These are phyloP conservation scores for Macquaria australasica DNA, from an alignment of 2,113 vertebrate genomes.

Conservation along the genomic window DNA sequence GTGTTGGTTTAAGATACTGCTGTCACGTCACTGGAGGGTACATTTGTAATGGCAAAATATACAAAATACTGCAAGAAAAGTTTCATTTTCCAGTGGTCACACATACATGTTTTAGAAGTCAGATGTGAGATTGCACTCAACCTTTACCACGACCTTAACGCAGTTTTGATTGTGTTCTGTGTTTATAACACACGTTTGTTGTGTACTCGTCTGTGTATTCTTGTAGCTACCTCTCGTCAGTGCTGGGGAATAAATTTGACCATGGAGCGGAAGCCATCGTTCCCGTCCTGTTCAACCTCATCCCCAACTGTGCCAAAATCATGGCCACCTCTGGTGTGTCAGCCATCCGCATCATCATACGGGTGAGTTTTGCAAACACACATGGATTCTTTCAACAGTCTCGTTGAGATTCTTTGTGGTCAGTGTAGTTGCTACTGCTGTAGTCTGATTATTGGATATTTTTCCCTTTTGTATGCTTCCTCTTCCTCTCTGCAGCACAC, in stretches of 20 bases:
- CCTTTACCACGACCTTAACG: not conserved
- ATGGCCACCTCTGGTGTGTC: conserved; percentile 96
- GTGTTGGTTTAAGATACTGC: conserved; percentile 67
- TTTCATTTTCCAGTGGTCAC: not conserved
- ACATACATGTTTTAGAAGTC: not conserved
- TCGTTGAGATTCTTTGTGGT: not conserved
- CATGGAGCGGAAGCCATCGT: conserved; percentile 97
- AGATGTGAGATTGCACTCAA: not conserved
- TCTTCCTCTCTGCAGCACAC: conserved; percentile 88
- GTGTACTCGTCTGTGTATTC: not conserved
- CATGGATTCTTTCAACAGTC: not conserved
- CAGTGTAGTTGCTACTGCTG: not conserved
- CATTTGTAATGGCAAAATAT: not conserved
- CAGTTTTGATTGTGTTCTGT: not conserved
- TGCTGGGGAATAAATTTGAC: conserved; percentile 97
- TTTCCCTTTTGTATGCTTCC: not conserved
- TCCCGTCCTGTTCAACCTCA: conserved; percentile 96
- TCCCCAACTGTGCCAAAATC: conserved; percentile 97
- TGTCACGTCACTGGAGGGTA: too few species aligned
- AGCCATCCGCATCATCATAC: conserved; percentile 96
- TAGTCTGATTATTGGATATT: not conserved
- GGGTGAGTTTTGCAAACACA: conserved; percentile 81
- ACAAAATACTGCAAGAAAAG: not conserved
- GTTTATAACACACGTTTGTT: not conserved
- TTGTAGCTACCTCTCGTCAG: conserved; percentile 91